Percentiles rank a stretch among this genome's conserved stretches.
Conservation (phyloP, 2,888 invertebrate genomes). For the Zelleria hepariella region DNA sequence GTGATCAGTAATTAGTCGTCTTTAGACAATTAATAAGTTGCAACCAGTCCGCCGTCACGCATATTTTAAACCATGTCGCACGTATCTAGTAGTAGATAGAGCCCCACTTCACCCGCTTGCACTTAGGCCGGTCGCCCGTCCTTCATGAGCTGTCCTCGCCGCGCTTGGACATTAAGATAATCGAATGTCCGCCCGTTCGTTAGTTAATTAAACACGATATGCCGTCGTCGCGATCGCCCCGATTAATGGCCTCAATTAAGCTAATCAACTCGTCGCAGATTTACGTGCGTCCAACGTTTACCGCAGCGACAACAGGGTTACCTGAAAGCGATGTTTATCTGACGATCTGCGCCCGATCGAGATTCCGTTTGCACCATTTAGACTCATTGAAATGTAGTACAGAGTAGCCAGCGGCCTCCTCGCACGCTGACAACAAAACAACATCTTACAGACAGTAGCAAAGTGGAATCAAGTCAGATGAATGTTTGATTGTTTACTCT, state of each 20-base stretch:
- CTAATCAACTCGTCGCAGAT: conserved; percentile 61
- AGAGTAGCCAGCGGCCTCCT: not conserved
- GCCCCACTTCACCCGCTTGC: not conserved
- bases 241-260: conserved; percentile 64
- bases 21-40: too few species aligned
- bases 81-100: not conserved
- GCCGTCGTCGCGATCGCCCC: conserved; percentile 48
- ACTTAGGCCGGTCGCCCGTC: not conserved
- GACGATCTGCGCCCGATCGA: not conserved
- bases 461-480: not conserved
- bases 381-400: not conserved
- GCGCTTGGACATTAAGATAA: conserved; percentile 53
- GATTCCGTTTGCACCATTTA: not conserved
- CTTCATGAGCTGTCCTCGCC: conserved; percentile 6
- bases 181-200: conserved; percentile 54
- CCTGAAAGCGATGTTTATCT: not conserved
- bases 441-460: not conserved
- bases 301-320: not conserved
- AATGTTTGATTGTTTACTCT: too few species aligned
- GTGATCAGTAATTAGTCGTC: too few species aligned
- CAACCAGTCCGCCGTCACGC: too few species aligned
- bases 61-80: not conserved
- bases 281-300: conserved; percentile 32
- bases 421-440: not conserved
- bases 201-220: conserved; percentile 69